phyloP scores from a whole-genome alignment of 2,113 vertebrate species.

The Antennarius striatus region DNA sequence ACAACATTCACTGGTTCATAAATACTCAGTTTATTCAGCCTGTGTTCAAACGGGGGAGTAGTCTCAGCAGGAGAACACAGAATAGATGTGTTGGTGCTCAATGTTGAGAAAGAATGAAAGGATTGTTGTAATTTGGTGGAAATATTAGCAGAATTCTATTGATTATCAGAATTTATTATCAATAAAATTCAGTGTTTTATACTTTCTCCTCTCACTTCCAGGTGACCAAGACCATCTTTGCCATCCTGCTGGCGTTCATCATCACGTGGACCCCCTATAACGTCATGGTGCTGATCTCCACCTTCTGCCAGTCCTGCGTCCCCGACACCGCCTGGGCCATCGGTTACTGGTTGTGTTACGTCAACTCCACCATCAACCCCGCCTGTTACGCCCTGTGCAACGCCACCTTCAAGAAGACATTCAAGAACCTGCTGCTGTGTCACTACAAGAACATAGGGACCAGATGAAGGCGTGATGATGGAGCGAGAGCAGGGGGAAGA shows the following conservation, averaged over 20 bases:
- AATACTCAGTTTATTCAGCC: too few relatives aligned
- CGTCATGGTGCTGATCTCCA: slow-evolving; percentile 98
- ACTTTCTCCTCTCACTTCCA: slow-evolving; percentile 3
- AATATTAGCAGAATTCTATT: too few relatives aligned
- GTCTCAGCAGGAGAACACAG: too few relatives aligned
- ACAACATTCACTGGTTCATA: too few relatives aligned
- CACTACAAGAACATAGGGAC: slow-evolving; percentile 97
- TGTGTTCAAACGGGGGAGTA: too few relatives aligned
- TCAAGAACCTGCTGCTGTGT: slow-evolving; percentile 96
- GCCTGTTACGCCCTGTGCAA: slow-evolving; percentile 99
- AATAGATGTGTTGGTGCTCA: too few relatives aligned
- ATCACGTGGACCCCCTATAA: slow-evolving; percentile 99
- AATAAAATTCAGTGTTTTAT: too few relatives aligned
- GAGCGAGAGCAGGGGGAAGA: slow-evolving; percentile 11
- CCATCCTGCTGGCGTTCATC: slow-evolving; percentile 97
- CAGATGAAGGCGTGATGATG: slow-evolving; percentile 79
- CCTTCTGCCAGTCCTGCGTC: slow-evolving; percentile 93
- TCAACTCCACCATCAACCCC: slow-evolving; percentile 98
- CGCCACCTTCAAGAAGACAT: slow-evolving; percentile 98
- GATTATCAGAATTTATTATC: too few relatives aligned
- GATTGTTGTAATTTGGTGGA: too few relatives aligned
- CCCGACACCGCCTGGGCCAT: slow-evolving; percentile 96
- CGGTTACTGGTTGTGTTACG: slow-evolving; percentile 98
- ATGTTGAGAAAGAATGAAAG: too few relatives aligned
- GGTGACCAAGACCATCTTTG: slow-evolving; percentile 98